Evolutionary conservation across 2,113 vertebrate species (phyloP).

Genomic region (Melanocharis versteri): DNA sequence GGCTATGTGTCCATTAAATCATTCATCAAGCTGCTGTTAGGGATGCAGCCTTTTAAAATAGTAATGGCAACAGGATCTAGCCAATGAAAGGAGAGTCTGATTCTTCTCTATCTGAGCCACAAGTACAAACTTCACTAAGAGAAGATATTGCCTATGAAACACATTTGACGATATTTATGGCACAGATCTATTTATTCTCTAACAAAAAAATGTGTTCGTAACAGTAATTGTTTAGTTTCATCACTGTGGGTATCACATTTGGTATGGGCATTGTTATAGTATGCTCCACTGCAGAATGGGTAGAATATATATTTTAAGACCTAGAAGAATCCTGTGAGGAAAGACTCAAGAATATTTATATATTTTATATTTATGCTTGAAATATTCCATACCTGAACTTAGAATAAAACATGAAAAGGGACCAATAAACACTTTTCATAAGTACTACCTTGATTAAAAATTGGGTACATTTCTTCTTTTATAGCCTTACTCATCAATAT

Average conservation of each 20-base stretch:
- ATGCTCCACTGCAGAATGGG: neutral
- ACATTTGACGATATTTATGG: neutral
- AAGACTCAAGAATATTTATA: neutral
- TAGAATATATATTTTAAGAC: neutral
- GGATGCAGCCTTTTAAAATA: neutral
- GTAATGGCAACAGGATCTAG: neutral
- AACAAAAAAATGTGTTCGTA: neutral
- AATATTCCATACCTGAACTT: neutral
- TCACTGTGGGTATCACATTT: neutral
- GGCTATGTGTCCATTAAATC: neutral
- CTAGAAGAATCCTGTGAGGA: neutral
- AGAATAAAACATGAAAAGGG: neutral
- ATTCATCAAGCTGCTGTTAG: neutral
- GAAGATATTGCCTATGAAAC: neutral
- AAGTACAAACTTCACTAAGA: neutral
- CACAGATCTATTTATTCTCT: neutral
- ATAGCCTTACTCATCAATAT: neutral
- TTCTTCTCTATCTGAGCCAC: neutral
- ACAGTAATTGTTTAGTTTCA: neutral
- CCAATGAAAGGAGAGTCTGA: neutral
- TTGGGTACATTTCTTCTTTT: neutral
- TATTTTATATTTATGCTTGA: neutral
- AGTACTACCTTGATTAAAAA: neutral
- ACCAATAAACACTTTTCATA: neutral
- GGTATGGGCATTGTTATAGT: neutral